Base-by-base conservation (phyloP, 2,797 vertebrate species). In the Sebastes vulpes region DNA sequence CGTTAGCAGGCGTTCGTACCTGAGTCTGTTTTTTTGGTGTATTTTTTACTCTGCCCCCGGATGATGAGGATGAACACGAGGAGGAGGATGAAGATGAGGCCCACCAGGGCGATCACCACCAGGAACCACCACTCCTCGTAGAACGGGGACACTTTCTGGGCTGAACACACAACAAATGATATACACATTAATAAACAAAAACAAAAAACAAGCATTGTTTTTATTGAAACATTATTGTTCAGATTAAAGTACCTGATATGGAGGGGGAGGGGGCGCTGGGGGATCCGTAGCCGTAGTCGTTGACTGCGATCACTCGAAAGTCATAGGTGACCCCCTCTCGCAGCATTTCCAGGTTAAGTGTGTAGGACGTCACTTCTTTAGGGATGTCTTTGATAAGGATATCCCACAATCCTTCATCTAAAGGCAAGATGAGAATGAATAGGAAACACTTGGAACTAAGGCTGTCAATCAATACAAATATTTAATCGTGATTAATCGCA, bases 81-180 rank as follows among this genome's bases (percentile, higher is more conserved):
- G 0, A 99, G 97, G 75, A 99, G 97, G 91, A 99, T 99, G 95
- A 99, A 98, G 95, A 99, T 99, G 89, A 99, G 97, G 79, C 98
- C 98, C 9, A 99, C 98, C 11, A 99, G 95, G 63, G 98, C 98
- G 0, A 99, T 97, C 84, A 99, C 98, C 52, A 99, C 98, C 89
- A 99, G 92, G 94, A 99, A 99, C 98, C 98, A 99, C 98, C 98
- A 99, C 94, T 99, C 98, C 87, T 99, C 98, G 0, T 99, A 99
- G 95, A 99, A 99, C 0, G 98, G 98, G 77, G 97, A 98, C 84
- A 98, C 94, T 94, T 98, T 99, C 93, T 99, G 98, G 92, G 98
- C 98, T 99, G 91, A 61, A 84, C 38, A 81, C 5, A 56, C 1
- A 21, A 66, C 3, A 75, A 21, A 75, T 5, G 8, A 75, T 2